phyloP scores from a whole-genome alignment of 30 jellyfish, hydroid and myxozoan genomes.

The Sanderia malayensis region DNA sequence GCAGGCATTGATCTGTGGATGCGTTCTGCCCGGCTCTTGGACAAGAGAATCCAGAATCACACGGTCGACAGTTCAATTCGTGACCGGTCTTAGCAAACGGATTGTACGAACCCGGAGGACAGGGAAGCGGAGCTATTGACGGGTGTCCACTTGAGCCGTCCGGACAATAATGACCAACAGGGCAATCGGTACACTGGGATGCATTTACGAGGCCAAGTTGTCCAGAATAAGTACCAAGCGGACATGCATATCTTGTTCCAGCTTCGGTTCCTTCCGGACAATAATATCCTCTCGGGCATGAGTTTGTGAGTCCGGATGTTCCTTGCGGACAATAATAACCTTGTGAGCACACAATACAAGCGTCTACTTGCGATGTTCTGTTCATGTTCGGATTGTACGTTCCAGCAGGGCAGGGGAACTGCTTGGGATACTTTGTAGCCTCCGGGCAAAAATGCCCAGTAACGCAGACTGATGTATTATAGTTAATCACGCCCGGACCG shows the following conservation, averaged over 20 bases:
- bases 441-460: slow-evolving; percentile 91
- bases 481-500: slow-evolving; percentile 82
- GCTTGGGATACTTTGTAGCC: slow-evolving; percentile 63
- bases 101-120: slow-evolving; percentile 95
- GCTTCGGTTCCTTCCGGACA: slow-evolving; percentile 89
- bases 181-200: slow-evolving; percentile 84
- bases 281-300: slow-evolving; percentile 87
- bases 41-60: slow-evolving; percentile 92
- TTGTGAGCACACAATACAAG: slow-evolving; percentile 66
- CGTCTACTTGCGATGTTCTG: slow-evolving; percentile 54
- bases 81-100: slow-evolving; percentile 75
- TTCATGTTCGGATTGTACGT: slow-evolving; percentile 62
- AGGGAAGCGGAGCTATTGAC: slow-evolving; percentile 80
- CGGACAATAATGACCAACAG: slow-evolving; percentile 97
- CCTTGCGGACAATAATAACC: slow-evolving; percentile 90
- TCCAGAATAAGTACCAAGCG: slow-evolving; percentile 81
- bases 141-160: slow-evolving; percentile 88
- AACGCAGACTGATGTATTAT: slow-evolving; percentile 54
- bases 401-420: slow-evolving; percentile 95
- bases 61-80: slow-evolving; percentile 72
- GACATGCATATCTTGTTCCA: slow-evolving; percentile 88
- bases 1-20: slow-evolving; percentile 64
- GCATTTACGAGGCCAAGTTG: slow-evolving; percentile 59
- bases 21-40: slow-evolving; percentile 83
- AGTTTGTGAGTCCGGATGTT: slow-evolving; percentile 44